A percentile compares a stretch with the other conserved stretches of the same genome.
phyloP scores from a whole-genome alignment of 2,797 vertebrate genomes.

The Pelobates cultripes region DNA sequence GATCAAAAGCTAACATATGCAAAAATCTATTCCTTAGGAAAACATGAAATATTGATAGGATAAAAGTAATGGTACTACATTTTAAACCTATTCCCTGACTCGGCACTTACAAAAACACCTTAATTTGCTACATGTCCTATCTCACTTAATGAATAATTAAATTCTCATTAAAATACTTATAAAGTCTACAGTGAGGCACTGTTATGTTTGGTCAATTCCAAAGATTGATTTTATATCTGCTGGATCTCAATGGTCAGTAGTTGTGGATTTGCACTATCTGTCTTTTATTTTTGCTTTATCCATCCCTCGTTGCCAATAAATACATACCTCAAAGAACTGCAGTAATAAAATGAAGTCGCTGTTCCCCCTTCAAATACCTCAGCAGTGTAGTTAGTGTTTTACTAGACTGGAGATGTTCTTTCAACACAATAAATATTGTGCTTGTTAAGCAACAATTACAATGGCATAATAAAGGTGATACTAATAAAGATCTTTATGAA shows the following conservation, averaged over 20 bases:
- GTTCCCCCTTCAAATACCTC: neutral
- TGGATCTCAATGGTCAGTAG: constrained; percentile 20
- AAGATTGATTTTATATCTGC: neutral
- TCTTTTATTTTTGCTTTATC: neutral
- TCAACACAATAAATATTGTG: constrained; percentile 34
- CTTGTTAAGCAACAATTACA: constrained; percentile 40
- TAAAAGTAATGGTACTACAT: neutral
- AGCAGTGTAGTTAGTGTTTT: constrained; percentile 20
- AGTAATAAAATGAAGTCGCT: constrained; percentile 17
- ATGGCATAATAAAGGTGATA: constrained; percentile 15
- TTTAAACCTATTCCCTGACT: neutral
- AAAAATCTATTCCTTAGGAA: neutral
- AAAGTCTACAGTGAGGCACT: neutral
- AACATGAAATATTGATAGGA: neutral
- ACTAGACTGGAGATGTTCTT: constrained; percentile 6
- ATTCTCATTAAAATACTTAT: constrained; percentile 32
- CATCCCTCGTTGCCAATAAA: constrained; percentile 4
- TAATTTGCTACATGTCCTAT: constrained; percentile 23
- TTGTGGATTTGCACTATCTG: neutral
- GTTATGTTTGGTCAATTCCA: neutral
- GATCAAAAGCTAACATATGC: neutral
- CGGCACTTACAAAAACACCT: neutral
- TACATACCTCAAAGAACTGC: constrained; percentile 3
- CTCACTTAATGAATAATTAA: constrained; percentile 41
- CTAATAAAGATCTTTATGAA: constrained; percentile 33